phyloP scores from a whole-genome alignment of 2,888 invertebrate genomes.

The Emmelina monodactyla region DNA sequence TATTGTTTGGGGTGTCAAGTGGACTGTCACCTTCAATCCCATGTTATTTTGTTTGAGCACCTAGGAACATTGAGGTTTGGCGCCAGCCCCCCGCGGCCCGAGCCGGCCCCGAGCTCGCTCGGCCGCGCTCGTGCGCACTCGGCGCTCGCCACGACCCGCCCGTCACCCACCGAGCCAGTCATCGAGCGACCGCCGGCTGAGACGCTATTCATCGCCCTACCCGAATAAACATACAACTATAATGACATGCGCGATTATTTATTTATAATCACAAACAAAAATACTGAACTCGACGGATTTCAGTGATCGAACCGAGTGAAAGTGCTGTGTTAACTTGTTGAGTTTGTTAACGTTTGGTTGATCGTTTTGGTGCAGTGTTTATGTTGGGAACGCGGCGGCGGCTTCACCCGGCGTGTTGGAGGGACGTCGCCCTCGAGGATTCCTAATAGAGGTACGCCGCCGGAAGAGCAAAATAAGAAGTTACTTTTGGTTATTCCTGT shows the following conservation, averaged over 20 bases:
- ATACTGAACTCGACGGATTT: constrained; percentile 48
- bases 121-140: constrained; percentile 12
- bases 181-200: constrained; percentile 49
- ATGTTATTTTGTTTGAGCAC: too few species aligned
- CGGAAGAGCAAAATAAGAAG: not conserved
- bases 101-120: constrained; percentile 16
- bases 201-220: constrained; percentile 18
- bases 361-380: constrained; percentile 59
- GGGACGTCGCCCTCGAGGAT: constrained; percentile 58
- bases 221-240: constrained; percentile 23
- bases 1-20: constrained; percentile 21
- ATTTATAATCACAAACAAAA: constrained; percentile 47
- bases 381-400: constrained; percentile 55
- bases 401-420: constrained; percentile 49
- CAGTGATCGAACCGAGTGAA: constrained; percentile 44
- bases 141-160: constrained; percentile 14
- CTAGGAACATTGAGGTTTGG: constrained; percentile 17
- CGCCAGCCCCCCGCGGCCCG: constrained; percentile 23
- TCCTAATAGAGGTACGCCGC: constrained; percentile 42
- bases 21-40: constrained; percentile 20
- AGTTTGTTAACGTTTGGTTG: constrained; percentile 31
- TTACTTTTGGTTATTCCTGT: not conserved
- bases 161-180: constrained; percentile 35
- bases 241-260: constrained; percentile 50
- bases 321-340: constrained; percentile 37